Evolutionary conservation across 2,888 invertebrate species (phyloP).

Genomic region (Agonopterix subpropinquella): DNA sequence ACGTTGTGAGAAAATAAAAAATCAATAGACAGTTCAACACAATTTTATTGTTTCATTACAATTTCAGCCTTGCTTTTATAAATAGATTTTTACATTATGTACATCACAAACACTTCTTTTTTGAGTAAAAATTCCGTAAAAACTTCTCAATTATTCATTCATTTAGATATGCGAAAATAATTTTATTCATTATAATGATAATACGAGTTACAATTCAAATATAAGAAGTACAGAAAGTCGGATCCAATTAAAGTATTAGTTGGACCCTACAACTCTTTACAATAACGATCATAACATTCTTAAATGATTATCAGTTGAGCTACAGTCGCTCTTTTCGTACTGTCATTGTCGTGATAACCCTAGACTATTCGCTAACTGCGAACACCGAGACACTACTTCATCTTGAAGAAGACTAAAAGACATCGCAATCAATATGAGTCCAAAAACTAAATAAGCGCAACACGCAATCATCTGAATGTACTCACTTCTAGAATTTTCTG

Average conservation of each 20-base stretch:
- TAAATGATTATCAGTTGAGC: constrained; percentile 60
- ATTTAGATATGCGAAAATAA: constrained; percentile 54
- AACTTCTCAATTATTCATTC: constrained; percentile 42
- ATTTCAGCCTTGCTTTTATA: constrained; percentile 74
- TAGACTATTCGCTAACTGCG: constrained; percentile 81
- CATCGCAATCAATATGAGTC: constrained; percentile 88
- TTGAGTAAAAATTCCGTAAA: constrained; percentile 69
- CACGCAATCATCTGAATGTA: constrained; percentile 86
- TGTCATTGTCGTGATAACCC: constrained; percentile 80
- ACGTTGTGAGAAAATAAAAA: no score
- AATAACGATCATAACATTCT: constrained; percentile 72
- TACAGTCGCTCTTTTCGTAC: constrained; percentile 69
- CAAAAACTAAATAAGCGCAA: constrained; percentile 86
- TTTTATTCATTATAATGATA: constrained; percentile 35
- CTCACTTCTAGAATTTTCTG: constrained; percentile 65
- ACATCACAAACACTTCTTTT: constrained; percentile 54
- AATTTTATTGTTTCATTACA: constrained; percentile 74
- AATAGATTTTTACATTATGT: constrained; percentile 68
- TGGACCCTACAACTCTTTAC: constrained; percentile 38
- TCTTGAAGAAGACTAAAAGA: constrained; percentile 90
- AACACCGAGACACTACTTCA: constrained; percentile 84
- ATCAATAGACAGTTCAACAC: constrained; percentile 51
- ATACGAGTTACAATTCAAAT: constrained; percentile 25
- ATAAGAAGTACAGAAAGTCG: constrained; percentile 30
- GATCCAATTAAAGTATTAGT: constrained; percentile 29